Evolutionary conservation across 64 coral and sea anemone genomes (phyloP).

Genomic region (Acropora yongei): DNA sequence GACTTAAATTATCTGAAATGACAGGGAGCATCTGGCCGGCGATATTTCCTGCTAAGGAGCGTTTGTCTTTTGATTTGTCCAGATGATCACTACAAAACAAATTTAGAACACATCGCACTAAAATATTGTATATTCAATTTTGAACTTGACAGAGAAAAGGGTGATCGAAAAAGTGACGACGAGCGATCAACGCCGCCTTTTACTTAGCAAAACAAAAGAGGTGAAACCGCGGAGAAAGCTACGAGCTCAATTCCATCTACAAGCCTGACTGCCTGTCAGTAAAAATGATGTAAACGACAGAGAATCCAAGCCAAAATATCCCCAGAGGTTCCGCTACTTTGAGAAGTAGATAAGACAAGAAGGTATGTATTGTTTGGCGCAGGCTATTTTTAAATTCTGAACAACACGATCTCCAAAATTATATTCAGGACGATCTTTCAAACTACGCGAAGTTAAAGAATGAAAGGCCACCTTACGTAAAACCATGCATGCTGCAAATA

Average conservation of each 20-base stretch:
- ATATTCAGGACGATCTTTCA: too few relatives aligned
- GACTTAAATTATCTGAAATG: constrained; percentile 67
- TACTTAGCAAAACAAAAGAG: too few relatives aligned
- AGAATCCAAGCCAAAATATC: too few relatives aligned
- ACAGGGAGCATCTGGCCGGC: constrained; percentile 64
- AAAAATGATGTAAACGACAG: too few relatives aligned
- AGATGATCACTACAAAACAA: constrained; percentile 42
- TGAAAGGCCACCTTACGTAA: background rate
- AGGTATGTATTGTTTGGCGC: background rate
- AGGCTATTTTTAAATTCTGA: background rate
- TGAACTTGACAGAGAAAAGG: too few relatives aligned
- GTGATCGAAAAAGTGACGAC: too few relatives aligned
- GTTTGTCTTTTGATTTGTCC: constrained; percentile 62
- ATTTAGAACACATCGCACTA: background rate
- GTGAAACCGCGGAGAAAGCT: too few relatives aligned
- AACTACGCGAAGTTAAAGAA: too few relatives aligned
- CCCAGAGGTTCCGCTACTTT: too few relatives aligned
- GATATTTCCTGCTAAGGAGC: background rate
- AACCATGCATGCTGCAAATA: background rate
- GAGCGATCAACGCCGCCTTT: too few relatives aligned
- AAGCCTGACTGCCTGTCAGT: too few relatives aligned
- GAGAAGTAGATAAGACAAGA: background rate
- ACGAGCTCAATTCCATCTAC: too few relatives aligned
- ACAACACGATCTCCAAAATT: background rate
- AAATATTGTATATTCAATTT: background rate